Conservation (phyloP, 2,113 vertebrate genomes). For the Phalacrocorax brasilianus region DNA sequence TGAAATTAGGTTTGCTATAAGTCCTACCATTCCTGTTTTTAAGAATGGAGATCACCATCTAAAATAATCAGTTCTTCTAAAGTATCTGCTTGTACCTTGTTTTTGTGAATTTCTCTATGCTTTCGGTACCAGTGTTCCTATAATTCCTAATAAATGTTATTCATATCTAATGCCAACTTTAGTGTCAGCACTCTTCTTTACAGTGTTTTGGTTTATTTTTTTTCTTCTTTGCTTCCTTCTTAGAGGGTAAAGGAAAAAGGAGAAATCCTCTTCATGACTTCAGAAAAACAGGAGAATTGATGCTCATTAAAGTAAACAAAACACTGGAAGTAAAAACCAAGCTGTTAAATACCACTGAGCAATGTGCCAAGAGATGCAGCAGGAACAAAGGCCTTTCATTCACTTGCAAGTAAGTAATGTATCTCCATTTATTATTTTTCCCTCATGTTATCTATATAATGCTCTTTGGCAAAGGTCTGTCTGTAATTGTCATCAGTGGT, state of each 20-base stretch:
- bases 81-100: background rate
- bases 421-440: background rate
- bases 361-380: constrained; percentile 90
- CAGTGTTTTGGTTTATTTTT: background rate
- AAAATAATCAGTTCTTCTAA: background rate
- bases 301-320: constrained; percentile 78
- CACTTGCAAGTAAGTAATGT: constrained; percentile 88
- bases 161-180: background rate
- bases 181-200: background rate
- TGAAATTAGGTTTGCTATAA: background rate
- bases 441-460: background rate
- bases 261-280: constrained; percentile 93
- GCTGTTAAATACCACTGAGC: constrained; percentile 79
- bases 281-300: constrained; percentile 85
- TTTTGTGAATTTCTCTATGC: background rate
- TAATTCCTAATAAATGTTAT: background rate
- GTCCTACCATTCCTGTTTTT: background rate
- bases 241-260: constrained; percentile 83
- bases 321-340: constrained; percentile 83
- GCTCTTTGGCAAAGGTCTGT: background rate
- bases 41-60: background rate
- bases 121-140: background rate
- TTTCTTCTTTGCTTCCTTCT: background rate
- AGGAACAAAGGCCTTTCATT: constrained; percentile 87
- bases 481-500: background rate